Percentiles rank a stretch among this genome's conserved stretches.
Conservation (phyloP, 1,140 invertebrate genomes). For the Phocides pigmalion region DNA sequence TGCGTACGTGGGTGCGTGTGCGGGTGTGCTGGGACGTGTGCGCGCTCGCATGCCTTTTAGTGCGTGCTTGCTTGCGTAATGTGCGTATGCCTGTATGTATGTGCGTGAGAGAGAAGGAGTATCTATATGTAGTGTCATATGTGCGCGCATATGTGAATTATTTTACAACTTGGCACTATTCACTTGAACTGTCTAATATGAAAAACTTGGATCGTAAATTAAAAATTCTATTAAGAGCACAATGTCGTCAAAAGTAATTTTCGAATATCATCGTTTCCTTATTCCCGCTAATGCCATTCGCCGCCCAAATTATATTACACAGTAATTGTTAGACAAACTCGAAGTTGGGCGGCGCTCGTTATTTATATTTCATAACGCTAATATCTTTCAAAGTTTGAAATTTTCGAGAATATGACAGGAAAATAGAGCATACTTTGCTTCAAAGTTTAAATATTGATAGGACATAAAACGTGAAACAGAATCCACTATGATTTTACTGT, state of each 20-base stretch:
- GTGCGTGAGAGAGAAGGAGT: too few relatives aligned
- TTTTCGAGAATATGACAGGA: slow-evolving; percentile 8
- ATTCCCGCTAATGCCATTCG: slow-evolving; percentile 25
- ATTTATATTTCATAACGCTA: slow-evolving; percentile 32
- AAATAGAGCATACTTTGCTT: not conserved
- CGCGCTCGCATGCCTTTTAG: too few relatives aligned
- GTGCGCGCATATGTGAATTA: too few relatives aligned
- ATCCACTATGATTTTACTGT: too few relatives aligned
- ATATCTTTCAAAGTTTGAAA: slow-evolving; percentile 16
- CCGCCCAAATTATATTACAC: slow-evolving; percentile 23
- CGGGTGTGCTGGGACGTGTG: too few relatives aligned
- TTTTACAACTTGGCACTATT: not conserved
- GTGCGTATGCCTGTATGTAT: too few relatives aligned
- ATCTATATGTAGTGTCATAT: too few relatives aligned
- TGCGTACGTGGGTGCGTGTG: too few relatives aligned
- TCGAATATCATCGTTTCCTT: slow-evolving; percentile 31
- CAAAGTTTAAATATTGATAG: not conserved
- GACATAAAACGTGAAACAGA: too few relatives aligned
- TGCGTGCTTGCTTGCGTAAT: too few relatives aligned
- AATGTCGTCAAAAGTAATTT: slow-evolving; percentile 29
- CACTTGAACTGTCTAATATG: slow-evolving; percentile 7
- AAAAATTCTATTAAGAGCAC: slow-evolving; percentile 18
- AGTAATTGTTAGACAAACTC: slow-evolving; percentile 33
- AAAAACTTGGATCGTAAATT: slow-evolving; percentile 28
- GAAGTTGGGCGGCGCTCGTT: slow-evolving; percentile 7